Evolutionary conservation across 92 coral and sea anemone species (phyloP).

Genomic region (Epizoanthus scotinus): DNA sequence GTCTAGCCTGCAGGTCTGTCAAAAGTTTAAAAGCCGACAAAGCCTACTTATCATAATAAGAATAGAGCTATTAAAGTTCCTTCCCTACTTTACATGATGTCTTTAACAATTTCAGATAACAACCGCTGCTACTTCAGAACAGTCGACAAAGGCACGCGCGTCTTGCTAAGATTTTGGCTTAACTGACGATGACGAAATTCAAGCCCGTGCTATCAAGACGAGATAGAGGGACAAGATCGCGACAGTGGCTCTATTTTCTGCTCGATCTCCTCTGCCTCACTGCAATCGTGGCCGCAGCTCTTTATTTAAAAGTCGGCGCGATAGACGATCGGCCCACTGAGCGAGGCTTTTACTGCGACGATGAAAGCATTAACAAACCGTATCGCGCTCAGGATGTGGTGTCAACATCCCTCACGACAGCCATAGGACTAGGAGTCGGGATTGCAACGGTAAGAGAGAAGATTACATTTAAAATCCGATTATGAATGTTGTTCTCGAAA

Average conservation of each 20-base stretch:
- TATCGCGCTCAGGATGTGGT: constrained; percentile 29
- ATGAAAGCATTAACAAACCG: constrained; percentile 89
- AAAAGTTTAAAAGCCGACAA: too few relatives aligned
- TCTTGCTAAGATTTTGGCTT: too few relatives aligned
- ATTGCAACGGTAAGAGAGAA: constrained; percentile 14
- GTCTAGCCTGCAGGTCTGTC: too few relatives aligned
- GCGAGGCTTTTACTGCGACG: constrained; percentile 92
- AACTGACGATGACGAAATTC: too few relatives aligned
- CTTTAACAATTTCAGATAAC: too few relatives aligned
- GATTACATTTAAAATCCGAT: neutral
- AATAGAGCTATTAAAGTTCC: too few relatives aligned
- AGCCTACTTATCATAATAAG: too few relatives aligned
- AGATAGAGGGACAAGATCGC: neutral
- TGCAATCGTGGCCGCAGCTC: constrained; percentile 19
- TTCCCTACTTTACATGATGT: too few relatives aligned
- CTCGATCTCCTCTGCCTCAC: constrained; percentile 17
- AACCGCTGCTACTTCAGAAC: too few relatives aligned
- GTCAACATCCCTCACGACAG: neutral
- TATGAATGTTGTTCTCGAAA: neutral
- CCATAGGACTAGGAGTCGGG: constrained; percentile 13
- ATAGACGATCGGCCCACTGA: constrained; percentile 55
- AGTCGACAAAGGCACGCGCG: too few relatives aligned
- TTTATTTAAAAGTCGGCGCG: constrained; percentile 27
- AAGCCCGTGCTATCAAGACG: neutral
- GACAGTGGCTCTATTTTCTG: constrained; percentile 6